Evolutionary conservation across 2,888 invertebrate species (phyloP).

Genomic region (Chaetogeoica ovagalla): DNA sequence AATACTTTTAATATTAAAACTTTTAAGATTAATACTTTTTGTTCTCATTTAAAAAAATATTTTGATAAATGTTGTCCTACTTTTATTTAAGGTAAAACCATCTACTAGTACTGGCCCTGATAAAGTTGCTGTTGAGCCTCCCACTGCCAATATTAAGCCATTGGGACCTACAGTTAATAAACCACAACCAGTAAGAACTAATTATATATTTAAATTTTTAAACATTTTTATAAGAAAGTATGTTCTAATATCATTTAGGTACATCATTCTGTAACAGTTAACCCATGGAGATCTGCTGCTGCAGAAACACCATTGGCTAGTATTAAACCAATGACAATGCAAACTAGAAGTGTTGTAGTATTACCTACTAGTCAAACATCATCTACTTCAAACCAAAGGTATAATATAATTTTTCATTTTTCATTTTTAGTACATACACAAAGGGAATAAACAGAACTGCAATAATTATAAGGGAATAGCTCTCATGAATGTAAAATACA

Average conservation of each 20-base stretch:
- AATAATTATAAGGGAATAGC: too few species aligned
- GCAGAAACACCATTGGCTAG: conserved; percentile 84
- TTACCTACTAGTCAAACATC: conserved; percentile 68
- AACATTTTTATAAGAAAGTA: background rate
- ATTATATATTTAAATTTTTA: background rate
- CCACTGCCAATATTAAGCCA: conserved; percentile 92
- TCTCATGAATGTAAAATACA: too few species aligned
- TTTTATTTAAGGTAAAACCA: conserved; percentile 67
- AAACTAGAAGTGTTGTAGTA: conserved; percentile 74
- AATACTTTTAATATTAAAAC: too few species aligned
- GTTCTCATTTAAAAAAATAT: background rate
- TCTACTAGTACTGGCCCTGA: conserved; percentile 69
- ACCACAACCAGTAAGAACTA: conserved; percentile 56
- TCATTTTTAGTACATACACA: too few species aligned
- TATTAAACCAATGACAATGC: conserved; percentile 85
- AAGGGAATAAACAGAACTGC: too few species aligned
- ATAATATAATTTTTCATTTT: too few species aligned
- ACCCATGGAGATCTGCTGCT: conserved; percentile 70
- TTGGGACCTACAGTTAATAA: conserved; percentile 68
- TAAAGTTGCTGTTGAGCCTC: conserved; percentile 66
- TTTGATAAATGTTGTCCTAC: background rate
- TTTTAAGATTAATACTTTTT: background rate
- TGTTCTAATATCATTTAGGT: conserved; percentile 53
- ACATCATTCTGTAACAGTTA: conserved; percentile 65
- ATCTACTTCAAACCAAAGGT: conserved; percentile 56